phyloP scores from a whole-genome alignment of 2,113 vertebrate genomes.

The Rhodinocichla rosea region DNA sequence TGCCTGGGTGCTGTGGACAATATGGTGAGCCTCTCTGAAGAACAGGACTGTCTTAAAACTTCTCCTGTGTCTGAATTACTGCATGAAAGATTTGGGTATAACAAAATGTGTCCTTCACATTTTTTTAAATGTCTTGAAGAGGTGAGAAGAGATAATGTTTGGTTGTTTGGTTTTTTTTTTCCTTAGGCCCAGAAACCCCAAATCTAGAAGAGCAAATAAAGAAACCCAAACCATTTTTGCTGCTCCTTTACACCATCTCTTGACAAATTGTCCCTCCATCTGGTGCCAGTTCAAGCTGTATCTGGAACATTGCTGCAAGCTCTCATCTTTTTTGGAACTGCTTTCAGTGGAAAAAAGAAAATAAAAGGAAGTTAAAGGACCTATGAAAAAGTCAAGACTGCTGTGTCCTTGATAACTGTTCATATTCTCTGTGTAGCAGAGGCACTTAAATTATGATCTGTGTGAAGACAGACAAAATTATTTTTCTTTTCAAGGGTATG shows the following conservation, averaged over 20 bases:
- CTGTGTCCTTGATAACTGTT: not conserved
- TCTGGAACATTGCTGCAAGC: not conserved
- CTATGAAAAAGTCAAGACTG: not conserved
- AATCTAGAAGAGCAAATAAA: not conserved
- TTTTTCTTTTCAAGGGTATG: not conserved
- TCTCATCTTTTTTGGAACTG: conserved; percentile 14
- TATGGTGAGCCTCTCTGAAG: not conserved
- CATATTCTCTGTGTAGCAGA: not conserved
- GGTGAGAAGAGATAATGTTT: not conserved
- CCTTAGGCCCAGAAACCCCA: not conserved
- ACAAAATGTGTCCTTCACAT: not conserved
- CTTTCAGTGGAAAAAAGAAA: not conserved
- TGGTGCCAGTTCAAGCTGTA: not conserved
- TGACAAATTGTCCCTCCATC: not conserved
- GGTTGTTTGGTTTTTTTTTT: no score
- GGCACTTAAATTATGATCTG: not conserved
- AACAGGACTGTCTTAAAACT: not conserved
- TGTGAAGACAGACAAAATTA: not conserved
- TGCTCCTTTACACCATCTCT: not conserved
- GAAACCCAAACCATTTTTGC: not conserved
- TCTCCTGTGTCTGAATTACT: not conserved
- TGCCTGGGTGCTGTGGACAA: not conserved
- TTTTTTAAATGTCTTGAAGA: not conserved
- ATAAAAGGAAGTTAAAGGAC: not conserved
- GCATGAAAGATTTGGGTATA: not conserved